Conservation (phyloP, 2,113 vertebrate species). For the Ptyas mucosa region DNA sequence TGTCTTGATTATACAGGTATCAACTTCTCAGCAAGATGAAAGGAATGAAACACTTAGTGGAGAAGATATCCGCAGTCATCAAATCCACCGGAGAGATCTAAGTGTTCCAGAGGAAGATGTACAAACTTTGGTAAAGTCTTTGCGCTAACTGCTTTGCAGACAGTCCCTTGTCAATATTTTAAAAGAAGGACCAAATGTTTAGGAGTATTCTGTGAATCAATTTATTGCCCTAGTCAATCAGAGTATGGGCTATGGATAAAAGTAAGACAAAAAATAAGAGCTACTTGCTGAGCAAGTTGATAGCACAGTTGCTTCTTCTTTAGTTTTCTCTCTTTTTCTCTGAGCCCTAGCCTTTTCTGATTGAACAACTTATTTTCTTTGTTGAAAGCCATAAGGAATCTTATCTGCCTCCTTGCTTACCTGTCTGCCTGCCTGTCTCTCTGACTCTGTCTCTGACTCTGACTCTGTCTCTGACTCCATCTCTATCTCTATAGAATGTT, state of each 20-base stretch:
- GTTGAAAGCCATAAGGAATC: not conserved
- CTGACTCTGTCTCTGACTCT: not conserved
- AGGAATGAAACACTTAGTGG: slow-evolving; percentile 71
- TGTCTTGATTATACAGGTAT: slow-evolving; percentile 57
- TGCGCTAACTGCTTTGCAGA: not conserved
- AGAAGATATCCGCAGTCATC: slow-evolving; percentile 68
- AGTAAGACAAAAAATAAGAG: not conserved
- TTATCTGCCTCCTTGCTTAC: not conserved
- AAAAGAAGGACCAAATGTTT: not conserved
- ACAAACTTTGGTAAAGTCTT: slow-evolving; percentile 79
- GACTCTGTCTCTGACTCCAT: not conserved
- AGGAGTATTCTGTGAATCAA: not conserved
- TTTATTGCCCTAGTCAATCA: not conserved
- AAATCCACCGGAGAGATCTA: slow-evolving; percentile 75
- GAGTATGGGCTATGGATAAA: not conserved
- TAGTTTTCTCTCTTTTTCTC: not conserved
- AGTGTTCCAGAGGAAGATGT: slow-evolving; percentile 65
- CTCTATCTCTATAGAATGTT: not conserved
- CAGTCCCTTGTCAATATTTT: not conserved
- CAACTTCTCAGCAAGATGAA: slow-evolving; percentile 58
- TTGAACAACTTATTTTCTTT: not conserved
- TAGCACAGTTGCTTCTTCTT: no score
- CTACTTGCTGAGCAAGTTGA: not conserved
- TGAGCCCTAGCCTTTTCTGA: not conserved
- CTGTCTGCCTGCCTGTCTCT: not conserved